Conservation (phyloP, 1,140 invertebrate genomes). For the Antheraea mylitta region DNA sequence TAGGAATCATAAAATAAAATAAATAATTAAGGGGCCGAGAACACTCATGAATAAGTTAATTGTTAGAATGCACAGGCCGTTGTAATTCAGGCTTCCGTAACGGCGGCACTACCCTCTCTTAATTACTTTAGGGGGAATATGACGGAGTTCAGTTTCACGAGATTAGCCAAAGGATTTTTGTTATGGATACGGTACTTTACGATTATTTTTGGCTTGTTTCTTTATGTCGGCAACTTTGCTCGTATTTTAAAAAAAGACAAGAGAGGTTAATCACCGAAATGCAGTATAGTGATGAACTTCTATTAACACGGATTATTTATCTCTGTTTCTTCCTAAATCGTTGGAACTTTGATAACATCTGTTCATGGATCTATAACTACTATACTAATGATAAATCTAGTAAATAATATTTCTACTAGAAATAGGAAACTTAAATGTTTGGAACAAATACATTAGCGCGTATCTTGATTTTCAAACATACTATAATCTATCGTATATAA, state of each 20-base stretch:
- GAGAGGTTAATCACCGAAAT: too few species aligned
- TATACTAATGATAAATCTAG: too few species aligned
- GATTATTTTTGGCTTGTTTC: background rate
- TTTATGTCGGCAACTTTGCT: background rate
- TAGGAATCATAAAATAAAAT: constrained; percentile 71
- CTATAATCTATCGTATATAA: too few species aligned
- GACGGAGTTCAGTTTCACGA: constrained; percentile 35
- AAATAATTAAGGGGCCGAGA: constrained; percentile 61
- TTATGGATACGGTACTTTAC: background rate
- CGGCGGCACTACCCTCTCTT: constrained; percentile 26
- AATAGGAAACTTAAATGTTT: too few species aligned
- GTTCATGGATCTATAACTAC: too few species aligned
- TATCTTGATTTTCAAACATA: too few species aligned
- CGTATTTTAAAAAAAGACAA: background rate
- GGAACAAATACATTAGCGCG: too few species aligned
- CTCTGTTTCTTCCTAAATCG: too few species aligned
- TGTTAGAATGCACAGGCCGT: constrained; percentile 22
- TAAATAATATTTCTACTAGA: too few species aligned
- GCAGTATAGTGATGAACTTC: too few species aligned
- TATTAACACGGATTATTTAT: too few species aligned
- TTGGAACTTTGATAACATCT: too few species aligned
- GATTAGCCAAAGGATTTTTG: constrained; percentile 4
- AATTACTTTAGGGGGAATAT: constrained; percentile 52
- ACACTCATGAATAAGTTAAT: constrained; percentile 72
- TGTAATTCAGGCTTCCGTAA: background rate